Evolutionary conservation across 2,888 invertebrate genomes (phyloP), one percentile per base, ranked within the genome.

Genomic region (Liodrosophila aerea): DNA sequence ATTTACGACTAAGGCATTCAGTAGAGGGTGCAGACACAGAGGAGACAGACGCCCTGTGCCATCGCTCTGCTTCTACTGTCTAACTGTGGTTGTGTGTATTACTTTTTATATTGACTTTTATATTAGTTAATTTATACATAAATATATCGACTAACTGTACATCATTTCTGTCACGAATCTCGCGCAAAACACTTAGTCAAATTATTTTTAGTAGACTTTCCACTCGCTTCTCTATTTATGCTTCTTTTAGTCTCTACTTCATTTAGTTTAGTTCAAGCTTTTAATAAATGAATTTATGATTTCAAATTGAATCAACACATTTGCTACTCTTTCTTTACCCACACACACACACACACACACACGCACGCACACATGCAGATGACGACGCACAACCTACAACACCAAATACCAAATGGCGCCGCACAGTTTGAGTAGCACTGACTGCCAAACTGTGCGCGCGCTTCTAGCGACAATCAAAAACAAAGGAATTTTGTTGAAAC

Each of bases 71-170:
- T 71, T 78, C 51, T 73, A 72, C 62, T 80, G 65, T 65, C 5
- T 69, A 71, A 84, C 66, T 84, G 84, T 84, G 80, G 80, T 80
- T 80, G 80, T 80, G 84, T 80, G 84, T 77, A 81, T 73, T 82
- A 78, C 75, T 82, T 78, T 80, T 72, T 71, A 57, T 54, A 57
- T 64, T 67, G 58, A 67, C 45, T 68, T 66, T 51, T 45, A 45
- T 40, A 43, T 47, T 49, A 62, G 37, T 53, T 60, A 46, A 57
- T 54, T 66, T 51, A 62, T 62, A 40, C 57, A 50, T 53, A 51
- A 13, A 29, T 30, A 46, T 16, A 57, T 54, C 34, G 18, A 50
- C 22, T 46, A 34, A 22, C 37, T 46, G 30, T 30, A 47, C 30
- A 49, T 44, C 36, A 73, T 30, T 37, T 71, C 51, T 68, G 61